Conservation (phyloP, 2,797 vertebrate genomes). For the Gouania willdenowi region DNA sequence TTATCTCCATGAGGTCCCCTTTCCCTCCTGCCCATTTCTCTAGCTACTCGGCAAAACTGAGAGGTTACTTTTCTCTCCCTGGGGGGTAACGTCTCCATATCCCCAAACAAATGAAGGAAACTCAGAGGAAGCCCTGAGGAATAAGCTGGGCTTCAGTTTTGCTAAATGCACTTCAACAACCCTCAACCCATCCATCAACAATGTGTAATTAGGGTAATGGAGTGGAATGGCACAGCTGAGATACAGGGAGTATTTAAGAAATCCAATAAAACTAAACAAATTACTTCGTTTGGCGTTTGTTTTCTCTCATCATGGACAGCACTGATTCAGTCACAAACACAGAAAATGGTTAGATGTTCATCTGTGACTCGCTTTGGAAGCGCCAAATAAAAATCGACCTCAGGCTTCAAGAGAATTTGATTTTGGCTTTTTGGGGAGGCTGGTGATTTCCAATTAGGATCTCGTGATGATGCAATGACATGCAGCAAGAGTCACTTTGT, state of each 20-base stretch:
- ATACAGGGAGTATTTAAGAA: too few species aligned
- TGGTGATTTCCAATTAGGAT: too few species aligned
- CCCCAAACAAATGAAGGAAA: slow-evolving; percentile 1
- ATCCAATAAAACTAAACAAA: too few species aligned
- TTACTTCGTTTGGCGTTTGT: too few species aligned
- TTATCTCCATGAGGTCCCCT: slow-evolving; percentile 31
- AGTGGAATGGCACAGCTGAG: not conserved
- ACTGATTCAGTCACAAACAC: too few species aligned
- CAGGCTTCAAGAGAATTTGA: too few species aligned
- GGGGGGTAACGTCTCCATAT: slow-evolving; percentile 11
- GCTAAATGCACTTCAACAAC: slow-evolving; percentile 9
- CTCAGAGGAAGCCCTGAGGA: slow-evolving; percentile 3
- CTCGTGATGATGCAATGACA: too few species aligned
- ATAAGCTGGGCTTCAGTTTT: slow-evolving; percentile 1
- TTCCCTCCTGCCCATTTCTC: not conserved
- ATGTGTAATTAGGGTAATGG: slow-evolving; percentile 21
- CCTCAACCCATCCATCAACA: slow-evolving; percentile 28
- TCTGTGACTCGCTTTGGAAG: slow-evolving; percentile 14
- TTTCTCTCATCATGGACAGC: too few species aligned
- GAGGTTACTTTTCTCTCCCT: not conserved
- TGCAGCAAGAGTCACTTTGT: too few species aligned
- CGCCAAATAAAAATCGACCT: too few species aligned
- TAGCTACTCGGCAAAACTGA: slow-evolving; percentile 14
- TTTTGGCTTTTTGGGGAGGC: too few species aligned
- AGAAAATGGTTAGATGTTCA: slow-evolving; percentile 35